These are phyloP conservation scores for Sebastes miniatus DNA, from an alignment of 2,797 vertebrate species.

Conservation along the genomic window DNA sequence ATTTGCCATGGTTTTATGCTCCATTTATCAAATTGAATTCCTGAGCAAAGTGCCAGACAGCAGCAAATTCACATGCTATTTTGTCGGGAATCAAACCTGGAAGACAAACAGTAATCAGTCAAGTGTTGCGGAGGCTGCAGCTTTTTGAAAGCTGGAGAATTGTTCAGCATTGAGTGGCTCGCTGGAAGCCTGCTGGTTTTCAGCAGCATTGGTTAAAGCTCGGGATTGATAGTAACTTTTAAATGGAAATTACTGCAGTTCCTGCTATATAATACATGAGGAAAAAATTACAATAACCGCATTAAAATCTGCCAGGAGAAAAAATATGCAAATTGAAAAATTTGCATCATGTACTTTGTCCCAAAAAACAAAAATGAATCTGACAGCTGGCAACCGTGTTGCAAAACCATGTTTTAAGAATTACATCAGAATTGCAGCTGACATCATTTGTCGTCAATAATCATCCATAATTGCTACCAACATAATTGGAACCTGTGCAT, in stretches of 20 bases:
- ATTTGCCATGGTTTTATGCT: constrained; percentile 34
- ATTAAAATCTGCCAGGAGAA: not conserved
- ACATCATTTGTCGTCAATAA: not conserved
- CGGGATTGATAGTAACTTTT: not conserved
- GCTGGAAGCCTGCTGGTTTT: constrained; percentile 1
- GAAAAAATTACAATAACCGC: not conserved
- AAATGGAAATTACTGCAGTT: not conserved
- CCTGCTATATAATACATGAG: not conserved
- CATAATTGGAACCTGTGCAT: constrained; percentile 4
- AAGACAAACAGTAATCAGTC: constrained; percentile 49
- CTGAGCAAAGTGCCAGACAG: constrained; percentile 23
- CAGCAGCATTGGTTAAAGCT: not conserved
- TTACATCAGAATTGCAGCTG: constrained; percentile 22
- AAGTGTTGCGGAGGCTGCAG: constrained; percentile 31
- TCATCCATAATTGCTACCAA: constrained; percentile 1
- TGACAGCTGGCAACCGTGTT: constrained; percentile 20
- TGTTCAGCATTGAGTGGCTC: constrained; percentile 2
- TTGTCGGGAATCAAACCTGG: constrained; percentile 50
- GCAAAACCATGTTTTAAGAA: constrained; percentile 2
- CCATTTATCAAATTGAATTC: constrained; percentile 38
- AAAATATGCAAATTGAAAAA: not conserved
- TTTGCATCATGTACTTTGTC: not conserved
- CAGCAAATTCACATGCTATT: constrained; percentile 25
- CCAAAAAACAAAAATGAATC: not conserved
- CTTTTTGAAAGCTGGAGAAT: constrained; percentile 5